Evolutionary conservation across 2,888 invertebrate species (phyloP), one percentile per base, ranked within the genome.

Genomic region (Sinohyriopsis cumingii): DNA sequence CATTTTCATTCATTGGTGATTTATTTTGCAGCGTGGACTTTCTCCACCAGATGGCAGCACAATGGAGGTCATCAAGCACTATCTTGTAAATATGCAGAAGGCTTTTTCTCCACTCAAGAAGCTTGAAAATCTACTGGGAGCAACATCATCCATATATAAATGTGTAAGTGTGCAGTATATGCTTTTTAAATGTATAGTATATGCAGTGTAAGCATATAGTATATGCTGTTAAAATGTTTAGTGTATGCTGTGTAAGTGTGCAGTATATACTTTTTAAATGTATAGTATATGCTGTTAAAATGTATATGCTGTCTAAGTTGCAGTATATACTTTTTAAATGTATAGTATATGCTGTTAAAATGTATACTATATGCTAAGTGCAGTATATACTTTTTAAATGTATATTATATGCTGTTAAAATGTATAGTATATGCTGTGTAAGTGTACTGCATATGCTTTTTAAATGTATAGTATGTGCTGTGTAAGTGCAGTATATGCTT

Each of bases 91-190:
- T 82, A 93, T 98, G 91, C 97, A 97, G 91, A 94, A 94, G 87
- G 95, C 96, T 33, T 97, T 97, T 90, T 94, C 97, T 53, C 98
- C 98, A 0, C 90, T 97, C 82, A 96, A 97, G 87, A 98, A 98
- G 89, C 92, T 98, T 76, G 97, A 98, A 90, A 94, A 95, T 86
- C 93, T 98, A 70, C 92, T 97, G n/a, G 94, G 95, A 65, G 94
- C 95, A 77, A 95, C 96, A 84, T 95, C 96, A 61, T 93, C 94
- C 71, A 96, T 97, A 90, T 96, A 90, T 72, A 86, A 87, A 75
- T 84, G 82, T 85, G 90, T 90, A 79, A 84, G 85, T 83, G 24
- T 20, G 19, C 3, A 33, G 4, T 33, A 33, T 33, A 33, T 33
- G 33, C 7, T 33, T 3, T 6, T 3, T 33, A 33, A 33, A 1